phyloP scores from a whole-genome alignment of 1,140 invertebrate genomes.

The Diorhabda sublineata region DNA sequence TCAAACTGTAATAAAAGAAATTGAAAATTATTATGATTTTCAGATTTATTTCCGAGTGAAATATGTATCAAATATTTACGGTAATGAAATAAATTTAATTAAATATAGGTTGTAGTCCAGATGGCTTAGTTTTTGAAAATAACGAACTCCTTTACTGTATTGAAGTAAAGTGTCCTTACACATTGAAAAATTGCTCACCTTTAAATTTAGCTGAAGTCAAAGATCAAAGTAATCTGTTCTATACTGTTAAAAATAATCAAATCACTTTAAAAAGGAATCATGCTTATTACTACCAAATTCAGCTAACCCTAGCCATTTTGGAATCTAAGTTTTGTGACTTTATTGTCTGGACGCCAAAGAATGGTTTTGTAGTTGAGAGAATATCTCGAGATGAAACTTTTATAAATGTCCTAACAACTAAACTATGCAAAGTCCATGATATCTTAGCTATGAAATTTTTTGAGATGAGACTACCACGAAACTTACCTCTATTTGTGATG shows the following conservation, averaged over 20 bases:
- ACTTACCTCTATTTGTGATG: no score
- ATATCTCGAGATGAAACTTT: conserved; percentile 3
- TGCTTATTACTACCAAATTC: conserved; percentile 6
- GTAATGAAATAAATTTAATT: no score
- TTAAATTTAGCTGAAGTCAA: conserved; percentile 8
- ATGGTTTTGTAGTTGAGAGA: not conserved
- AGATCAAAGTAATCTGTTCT: not conserved
- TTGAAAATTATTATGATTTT: no score
- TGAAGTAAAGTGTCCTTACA: conserved; percentile 8
- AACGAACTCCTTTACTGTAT: conserved; percentile 7
- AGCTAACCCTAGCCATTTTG: conserved; percentile 1
- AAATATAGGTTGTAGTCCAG: not conserved
- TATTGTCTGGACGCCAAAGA: not conserved
- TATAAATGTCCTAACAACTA: not conserved
- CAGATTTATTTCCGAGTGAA: no score
- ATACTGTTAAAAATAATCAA: no score
- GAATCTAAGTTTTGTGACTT: conserved; percentile 1
- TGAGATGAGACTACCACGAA: conserved; percentile 3
- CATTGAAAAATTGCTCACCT: not conserved
- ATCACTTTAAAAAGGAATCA: not conserved
- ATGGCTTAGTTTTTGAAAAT: conserved; percentile 12
- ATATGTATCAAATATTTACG: no score
- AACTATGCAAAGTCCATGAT: not conserved
- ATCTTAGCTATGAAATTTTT: conserved; percentile 6
- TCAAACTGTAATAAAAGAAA: no score